Percentiles rank a stretch among this genome's conserved stretches.
Evolutionary conservation across 1,140 invertebrate species (phyloP).

Genomic region (Bathynomus jamesi): DNA sequence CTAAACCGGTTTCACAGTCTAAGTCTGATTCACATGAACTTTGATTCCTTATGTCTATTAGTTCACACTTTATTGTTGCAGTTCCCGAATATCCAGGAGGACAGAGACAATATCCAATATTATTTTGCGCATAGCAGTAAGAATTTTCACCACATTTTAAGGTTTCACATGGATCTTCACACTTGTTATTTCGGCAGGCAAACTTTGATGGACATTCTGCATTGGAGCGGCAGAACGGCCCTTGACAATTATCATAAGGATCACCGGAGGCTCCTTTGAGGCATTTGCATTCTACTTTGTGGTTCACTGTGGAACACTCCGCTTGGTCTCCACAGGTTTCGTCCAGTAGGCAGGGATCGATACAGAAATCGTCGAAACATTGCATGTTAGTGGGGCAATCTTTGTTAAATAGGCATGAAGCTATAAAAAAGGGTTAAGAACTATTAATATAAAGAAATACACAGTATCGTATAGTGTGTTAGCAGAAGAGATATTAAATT

Average conservation of each 20-base stretch:
- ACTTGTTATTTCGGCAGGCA: constrained; percentile 40
- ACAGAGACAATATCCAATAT: constrained; percentile 39
- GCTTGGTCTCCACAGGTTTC: constrained; percentile 65
- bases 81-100: constrained; percentile 43
- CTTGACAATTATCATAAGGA: constrained; percentile 37
- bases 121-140: constrained; percentile 36
- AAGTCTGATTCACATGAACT: constrained; percentile 39
- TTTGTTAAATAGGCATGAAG: constrained; percentile 54
- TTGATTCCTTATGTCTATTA: constrained; percentile 48
- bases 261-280: constrained; percentile 65
- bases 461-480: background rate
- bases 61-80: constrained; percentile 57
- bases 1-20: constrained; percentile 41
- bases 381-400: constrained; percentile 65
- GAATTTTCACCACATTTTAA: constrained; percentile 39
- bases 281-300: constrained; percentile 68
- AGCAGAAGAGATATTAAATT: background rate
- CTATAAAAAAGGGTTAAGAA: background rate
- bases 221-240: constrained; percentile 42
- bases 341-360: constrained; percentile 40
- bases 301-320: constrained; percentile 66
- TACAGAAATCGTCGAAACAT: constrained; percentile 50
- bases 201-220: constrained; percentile 41
- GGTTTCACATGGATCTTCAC: constrained; percentile 45
- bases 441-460: background rate